Conservation (phyloP, 1,140 invertebrate species). For the Drosophila guanche region DNA sequence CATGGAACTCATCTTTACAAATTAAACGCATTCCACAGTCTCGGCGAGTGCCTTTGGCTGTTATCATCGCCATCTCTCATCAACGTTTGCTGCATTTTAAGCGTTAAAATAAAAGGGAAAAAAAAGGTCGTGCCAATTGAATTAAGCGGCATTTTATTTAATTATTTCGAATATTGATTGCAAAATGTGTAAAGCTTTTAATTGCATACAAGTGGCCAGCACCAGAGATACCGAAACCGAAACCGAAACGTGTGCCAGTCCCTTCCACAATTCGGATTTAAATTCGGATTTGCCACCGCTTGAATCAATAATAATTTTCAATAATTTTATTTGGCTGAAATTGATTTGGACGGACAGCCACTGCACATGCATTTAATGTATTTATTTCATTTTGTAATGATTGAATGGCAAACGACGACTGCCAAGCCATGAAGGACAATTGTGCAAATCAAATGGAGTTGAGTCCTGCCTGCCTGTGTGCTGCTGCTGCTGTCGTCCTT, state of each 20-base stretch:
- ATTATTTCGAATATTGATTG: conserved; percentile 77
- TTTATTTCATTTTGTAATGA: conserved; percentile 76
- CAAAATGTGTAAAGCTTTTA: conserved; percentile 73
- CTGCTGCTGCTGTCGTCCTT: neutral
- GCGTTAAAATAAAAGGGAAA: conserved; percentile 5
- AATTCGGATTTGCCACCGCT: conserved; percentile 18
- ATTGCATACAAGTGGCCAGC: conserved; percentile 60
- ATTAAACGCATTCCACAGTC: conserved; percentile 69
- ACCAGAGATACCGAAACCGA: neutral
- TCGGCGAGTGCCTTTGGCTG: conserved; percentile 30
- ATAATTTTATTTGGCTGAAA: conserved; percentile 44
- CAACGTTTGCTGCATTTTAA: conserved; percentile 49
- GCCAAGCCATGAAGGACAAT: conserved; percentile 46
- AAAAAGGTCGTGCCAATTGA: conserved; percentile 74
- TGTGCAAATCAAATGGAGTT: conserved; percentile 53
- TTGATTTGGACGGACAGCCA: conserved; percentile 48
- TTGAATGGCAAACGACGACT: conserved; percentile 68
- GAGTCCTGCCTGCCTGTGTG: neutral
- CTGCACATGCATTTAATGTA: conserved; percentile 74
- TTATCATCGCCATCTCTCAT: conserved; percentile 65
- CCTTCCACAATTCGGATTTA: conserved; percentile 6
- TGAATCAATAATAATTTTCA: conserved; percentile 50
- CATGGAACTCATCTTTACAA: conserved; percentile 56
- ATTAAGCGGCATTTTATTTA: conserved; percentile 78
- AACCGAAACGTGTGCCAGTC: neutral